Evolutionary conservation across 2,797 vertebrate species (phyloP).

Genomic region (Corythornis leucogaster): DNA sequence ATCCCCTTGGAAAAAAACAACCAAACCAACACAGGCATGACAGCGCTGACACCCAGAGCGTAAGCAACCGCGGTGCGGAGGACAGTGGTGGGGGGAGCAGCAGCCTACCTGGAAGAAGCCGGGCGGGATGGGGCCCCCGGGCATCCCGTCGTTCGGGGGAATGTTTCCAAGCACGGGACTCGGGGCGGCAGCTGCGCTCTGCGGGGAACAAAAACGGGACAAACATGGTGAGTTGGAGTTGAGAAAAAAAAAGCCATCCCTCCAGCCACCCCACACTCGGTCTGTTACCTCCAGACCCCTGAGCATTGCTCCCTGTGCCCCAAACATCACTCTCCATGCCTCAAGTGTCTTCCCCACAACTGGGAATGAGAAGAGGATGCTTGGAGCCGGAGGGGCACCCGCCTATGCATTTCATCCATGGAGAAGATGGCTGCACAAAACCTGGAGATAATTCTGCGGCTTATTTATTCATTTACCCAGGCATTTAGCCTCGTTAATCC

Average conservation of each 20-base stretch:
- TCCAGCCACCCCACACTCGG: background rate
- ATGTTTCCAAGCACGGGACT: constrained; percentile 99
- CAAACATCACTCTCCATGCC: rapidly evolving
- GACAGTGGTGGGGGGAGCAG: background rate
- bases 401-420: background rate
- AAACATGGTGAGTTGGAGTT: background rate
- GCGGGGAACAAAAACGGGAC: constrained; percentile 51
- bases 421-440: background rate
- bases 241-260: background rate
- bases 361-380: background rate
- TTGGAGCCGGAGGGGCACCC: rapidly evolving
- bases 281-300: background rate
- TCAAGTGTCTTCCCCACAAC: rapidly evolving
- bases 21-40: background rate
- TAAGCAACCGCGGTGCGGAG: background rate
- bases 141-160: constrained; percentile 96
- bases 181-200: constrained; percentile 98
- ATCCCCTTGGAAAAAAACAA: background rate
- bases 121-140: constrained; percentile 96
- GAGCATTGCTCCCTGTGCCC: background rate
- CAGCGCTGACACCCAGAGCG: constrained; percentile 43
- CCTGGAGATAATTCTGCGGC: background rate
- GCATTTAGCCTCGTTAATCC: background rate
- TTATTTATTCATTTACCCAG: background rate
- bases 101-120: constrained; percentile 96